Percentiles rank a stretch among this genome's conserved stretches.
phyloP scores from a whole-genome alignment of 2,113 vertebrate species.

The Delphinus delphis region DNA sequence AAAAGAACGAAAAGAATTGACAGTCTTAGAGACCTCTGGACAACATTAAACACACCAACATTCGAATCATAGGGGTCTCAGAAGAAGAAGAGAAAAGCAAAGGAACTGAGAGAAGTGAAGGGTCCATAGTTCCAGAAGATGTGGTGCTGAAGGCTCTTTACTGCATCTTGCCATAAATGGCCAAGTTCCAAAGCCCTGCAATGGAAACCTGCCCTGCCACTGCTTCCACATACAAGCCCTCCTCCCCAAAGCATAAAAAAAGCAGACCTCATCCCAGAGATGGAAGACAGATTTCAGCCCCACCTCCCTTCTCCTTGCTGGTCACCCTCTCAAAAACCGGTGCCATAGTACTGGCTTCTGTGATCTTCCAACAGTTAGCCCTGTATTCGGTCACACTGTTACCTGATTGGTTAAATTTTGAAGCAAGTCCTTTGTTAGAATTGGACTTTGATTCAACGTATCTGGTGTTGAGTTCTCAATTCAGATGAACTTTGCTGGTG shows the following conservation, averaged over 20 bases:
- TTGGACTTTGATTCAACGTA: not conserved
- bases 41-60: too few species aligned
- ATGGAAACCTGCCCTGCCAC: not conserved
- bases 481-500: not conserved
- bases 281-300: not conserved
- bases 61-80: too few species aligned
- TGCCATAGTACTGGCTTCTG: not conserved
- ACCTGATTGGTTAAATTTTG: not conserved
- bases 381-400: not conserved
- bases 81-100: too few species aligned
- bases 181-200: not conserved
- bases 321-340: not conserved
- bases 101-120: not conserved
- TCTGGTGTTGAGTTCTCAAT: not conserved
- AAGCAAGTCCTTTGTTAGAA: not conserved
- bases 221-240: not conserved
- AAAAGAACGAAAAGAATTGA: too few species aligned
- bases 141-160: not conserved
- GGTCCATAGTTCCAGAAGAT: fast-evolving
- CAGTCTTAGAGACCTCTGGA: too few species aligned
- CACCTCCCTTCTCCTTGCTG: not conserved
- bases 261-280: not conserved
- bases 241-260: not conserved
- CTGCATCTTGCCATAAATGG: fast-evolving
- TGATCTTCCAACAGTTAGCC: not conserved